Evolutionary conservation across 2,113 vertebrate genomes (phyloP).

Genomic region (Leptobrachium leishanense): DNA sequence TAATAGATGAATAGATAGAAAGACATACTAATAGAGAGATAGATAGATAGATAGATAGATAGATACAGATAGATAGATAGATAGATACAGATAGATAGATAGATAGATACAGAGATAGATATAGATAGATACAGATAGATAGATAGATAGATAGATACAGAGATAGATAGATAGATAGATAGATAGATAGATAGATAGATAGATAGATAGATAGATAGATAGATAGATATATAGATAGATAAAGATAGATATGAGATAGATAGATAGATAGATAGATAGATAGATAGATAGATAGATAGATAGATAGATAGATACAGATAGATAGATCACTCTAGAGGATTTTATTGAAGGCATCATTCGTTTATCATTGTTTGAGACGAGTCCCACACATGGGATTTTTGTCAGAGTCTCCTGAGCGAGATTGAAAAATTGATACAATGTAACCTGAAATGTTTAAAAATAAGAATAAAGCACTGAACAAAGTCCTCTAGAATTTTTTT

Average conservation of each 20-base stretch:
- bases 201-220: not conserved
- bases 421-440: too few species aligned
- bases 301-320: not conserved
- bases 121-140: slow-evolving; percentile 18
- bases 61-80: not conserved
- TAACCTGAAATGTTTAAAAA: too few species aligned
- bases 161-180: slow-evolving; percentile 14
- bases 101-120: not conserved
- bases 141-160: slow-evolving; percentile 3
- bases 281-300: slow-evolving; percentile 13
- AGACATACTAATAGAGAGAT: not conserved
- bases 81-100: slow-evolving; percentile 13
- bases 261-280: slow-evolving; percentile 11
- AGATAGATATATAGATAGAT: not conserved
- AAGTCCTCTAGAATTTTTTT: too few species aligned
- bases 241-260: slow-evolving; percentile 14
- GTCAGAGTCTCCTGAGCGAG: too few species aligned
- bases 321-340: not conserved
- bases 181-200: not conserved
- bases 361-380: too few species aligned
- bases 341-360: too few species aligned
- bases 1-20: slow-evolving; percentile 11
- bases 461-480: too few species aligned
- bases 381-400: too few species aligned
- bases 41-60: not conserved